A percentile compares a stretch with the other conserved stretches of the same genome.
phyloP scores from a whole-genome alignment of 2,113 vertebrate genomes.

The Bubalus kerabau region DNA sequence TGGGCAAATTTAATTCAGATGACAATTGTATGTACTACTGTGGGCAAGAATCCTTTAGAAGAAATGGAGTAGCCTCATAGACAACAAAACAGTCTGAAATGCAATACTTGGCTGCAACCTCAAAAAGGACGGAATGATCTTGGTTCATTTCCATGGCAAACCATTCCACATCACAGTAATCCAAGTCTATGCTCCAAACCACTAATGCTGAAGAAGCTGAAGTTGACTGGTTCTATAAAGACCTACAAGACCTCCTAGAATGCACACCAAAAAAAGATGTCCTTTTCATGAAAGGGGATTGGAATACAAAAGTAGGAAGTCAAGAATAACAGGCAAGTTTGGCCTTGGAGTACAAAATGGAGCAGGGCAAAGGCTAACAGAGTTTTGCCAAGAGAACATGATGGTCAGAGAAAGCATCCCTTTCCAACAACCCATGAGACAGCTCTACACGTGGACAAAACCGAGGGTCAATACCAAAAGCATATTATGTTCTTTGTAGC shows the following conservation, averaged over 20 bases:
- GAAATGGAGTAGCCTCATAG: neutral
- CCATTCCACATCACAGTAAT: neutral
- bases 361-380: neutral
- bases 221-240: neutral
- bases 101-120: neutral
- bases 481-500: neutral
- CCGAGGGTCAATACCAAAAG: neutral
- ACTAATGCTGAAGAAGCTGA: neutral
- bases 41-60: neutral
- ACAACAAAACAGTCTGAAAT: neutral
- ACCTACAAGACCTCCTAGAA: neutral
- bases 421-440: neutral
- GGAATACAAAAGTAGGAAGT: neutral
- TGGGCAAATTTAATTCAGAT: neutral
- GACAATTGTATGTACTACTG: neutral
- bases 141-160: neutral
- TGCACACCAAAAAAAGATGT: neutral
- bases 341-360: neutral
- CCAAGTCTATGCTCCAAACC: neutral
- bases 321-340: neutral
- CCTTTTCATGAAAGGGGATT: neutral
- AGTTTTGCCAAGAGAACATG: neutral
- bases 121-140: neutral
- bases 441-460: neutral
- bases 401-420: neutral